Conservation (phyloP, 2,888 invertebrate species). For the Meloe dianella region DNA sequence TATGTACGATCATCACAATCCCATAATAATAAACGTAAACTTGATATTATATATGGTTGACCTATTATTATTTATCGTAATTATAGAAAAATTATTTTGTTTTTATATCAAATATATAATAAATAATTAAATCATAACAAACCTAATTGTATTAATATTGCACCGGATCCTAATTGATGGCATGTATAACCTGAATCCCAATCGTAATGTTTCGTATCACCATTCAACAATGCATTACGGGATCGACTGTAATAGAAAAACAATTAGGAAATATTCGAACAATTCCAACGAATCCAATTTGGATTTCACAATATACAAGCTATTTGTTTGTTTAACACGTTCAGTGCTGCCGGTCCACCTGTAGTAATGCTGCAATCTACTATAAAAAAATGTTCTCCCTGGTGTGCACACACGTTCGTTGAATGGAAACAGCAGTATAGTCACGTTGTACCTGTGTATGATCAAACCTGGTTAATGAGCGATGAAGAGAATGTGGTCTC, state of each 20-base stretch:
- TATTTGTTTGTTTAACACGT: too few relatives aligned
- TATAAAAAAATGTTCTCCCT: too few relatives aligned
- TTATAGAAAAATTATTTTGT: constrained; percentile 28
- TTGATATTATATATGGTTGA: constrained; percentile 92
- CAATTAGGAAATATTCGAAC: not conserved
- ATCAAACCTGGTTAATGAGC: too few relatives aligned
- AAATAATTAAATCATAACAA: constrained; percentile 23
- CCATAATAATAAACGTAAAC: constrained; percentile 93
- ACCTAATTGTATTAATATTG: constrained; percentile 92
- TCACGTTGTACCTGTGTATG: too few relatives aligned
- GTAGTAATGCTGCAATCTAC: too few relatives aligned
- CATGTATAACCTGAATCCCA: constrained; percentile 99
- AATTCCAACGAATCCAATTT: not conserved
- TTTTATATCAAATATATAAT: constrained; percentile 14
- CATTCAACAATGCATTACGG: constrained; percentile 94
- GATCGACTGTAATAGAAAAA: constrained; percentile 67
- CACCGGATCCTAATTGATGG: constrained; percentile 93
- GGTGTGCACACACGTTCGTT: too few relatives aligned
- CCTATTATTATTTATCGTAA: too few relatives aligned
- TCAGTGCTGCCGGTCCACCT: too few relatives aligned
- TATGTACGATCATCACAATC: constrained; percentile 96
- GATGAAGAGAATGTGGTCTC: too few relatives aligned
- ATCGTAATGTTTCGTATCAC: constrained; percentile 93
- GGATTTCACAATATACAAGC: too few relatives aligned
- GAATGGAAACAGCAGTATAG: too few relatives aligned